These are phyloP conservation scores for Ailuropoda melanoleuca DNA, from an alignment of 2,113 vertebrate genomes.

Conservation along the genomic window DNA sequence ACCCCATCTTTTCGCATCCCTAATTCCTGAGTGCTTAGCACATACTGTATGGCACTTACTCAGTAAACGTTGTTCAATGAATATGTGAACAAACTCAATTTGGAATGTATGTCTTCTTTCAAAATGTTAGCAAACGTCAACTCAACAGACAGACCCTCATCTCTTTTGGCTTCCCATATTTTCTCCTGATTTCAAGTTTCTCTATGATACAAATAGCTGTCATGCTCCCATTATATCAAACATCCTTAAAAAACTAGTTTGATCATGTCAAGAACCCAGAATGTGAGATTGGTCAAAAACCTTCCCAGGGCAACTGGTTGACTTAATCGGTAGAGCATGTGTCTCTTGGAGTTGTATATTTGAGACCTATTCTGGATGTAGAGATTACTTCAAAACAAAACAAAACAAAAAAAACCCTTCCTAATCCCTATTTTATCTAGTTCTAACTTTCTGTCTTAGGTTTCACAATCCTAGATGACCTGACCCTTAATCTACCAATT, in stretches of 20 bases:
- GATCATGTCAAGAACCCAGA: neutral
- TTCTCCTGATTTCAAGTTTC: neutral
- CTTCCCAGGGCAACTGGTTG: neutral
- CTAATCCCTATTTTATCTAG: neutral
- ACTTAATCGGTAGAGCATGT: neutral
- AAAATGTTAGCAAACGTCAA: neutral
- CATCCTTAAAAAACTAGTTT: constrained; percentile 7
- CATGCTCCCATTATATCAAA: neutral
- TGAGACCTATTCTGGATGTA: neutral
- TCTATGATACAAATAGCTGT: neutral
- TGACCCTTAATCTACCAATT: neutral
- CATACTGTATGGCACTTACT: neutral
- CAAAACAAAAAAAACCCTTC: neutral
- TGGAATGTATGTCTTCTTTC: neutral
- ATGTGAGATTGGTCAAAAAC: neutral
- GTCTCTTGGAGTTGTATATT: neutral
- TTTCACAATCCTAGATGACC: neutral
- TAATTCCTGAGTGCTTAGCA: constrained; percentile 15
- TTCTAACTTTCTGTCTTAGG: neutral
- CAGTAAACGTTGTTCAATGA: neutral
- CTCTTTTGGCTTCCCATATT: neutral
- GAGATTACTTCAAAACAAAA: neutral
- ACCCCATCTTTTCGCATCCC: neutral
- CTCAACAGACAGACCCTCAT: neutral
- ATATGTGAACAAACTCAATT: neutral